Base-by-base conservation (phyloP, 2,888 invertebrate species). In the Acronicta leporina region DNA sequence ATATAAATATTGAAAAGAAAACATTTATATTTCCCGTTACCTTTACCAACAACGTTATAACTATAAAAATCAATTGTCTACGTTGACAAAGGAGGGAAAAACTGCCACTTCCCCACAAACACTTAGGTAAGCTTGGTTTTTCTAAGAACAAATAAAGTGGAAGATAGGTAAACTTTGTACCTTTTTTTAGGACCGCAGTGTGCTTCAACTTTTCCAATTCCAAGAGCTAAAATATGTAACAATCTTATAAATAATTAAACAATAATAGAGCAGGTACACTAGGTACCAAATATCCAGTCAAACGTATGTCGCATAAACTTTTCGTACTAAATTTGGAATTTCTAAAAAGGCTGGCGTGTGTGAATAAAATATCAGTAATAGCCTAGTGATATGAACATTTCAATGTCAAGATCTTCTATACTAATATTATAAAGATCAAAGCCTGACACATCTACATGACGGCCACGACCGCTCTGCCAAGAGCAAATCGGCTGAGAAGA, bases 251-350 rank as follows among this genome's bases (percentile, higher is more conserved):
- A 73, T 77, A 70, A 73, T 68, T 73, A 59, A 75, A 68, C 48
- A 41, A 62, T 49, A 64, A 48, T 33, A 33, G 2, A 33, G 30
- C 10, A 30, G 8, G 30, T 30, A 4, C 9, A 30, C 5, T 33
- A 0, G 50, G 59, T 56, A 68, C 70, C 57, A 63, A 67, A 73
- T 20, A 63, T 46, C 58, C 68, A 50, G 66, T 72, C 62, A 65
- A 76, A 77, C 55, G 65, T 73, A 74, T 66, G 60, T 57, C 52
- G 50, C 70, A 68, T 80, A 77, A 82, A 80, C 76, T 74, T 73
- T 70, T 70, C 80, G 70, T 76, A 71, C 52, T 67, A 56, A 68
- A 72, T 77, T 79, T 70, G 56, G 62, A 57, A 63, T 62, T 72
- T 67, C 56, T 61, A 71, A 69, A 68, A 73, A 59, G 49, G 10